Evolutionary conservation across 2,888 invertebrate species (phyloP).

Genomic region (Cantharis rufa): DNA sequence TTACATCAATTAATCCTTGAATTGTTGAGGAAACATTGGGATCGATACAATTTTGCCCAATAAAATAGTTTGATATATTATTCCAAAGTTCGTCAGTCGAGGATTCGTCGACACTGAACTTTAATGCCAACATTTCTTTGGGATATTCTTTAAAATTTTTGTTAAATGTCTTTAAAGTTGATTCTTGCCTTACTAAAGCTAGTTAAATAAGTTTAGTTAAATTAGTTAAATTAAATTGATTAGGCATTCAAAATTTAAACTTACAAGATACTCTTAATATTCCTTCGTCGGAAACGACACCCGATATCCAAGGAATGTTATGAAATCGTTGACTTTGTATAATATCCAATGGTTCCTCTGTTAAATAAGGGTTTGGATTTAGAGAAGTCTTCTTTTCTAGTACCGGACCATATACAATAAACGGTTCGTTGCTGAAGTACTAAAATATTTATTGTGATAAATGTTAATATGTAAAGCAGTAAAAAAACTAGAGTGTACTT

Average conservation of each 20-base stretch:
- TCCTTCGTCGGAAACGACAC: conserved; percentile 58
- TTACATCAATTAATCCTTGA: conserved; percentile 46
- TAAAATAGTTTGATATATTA: conserved; percentile 39
- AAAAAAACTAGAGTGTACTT: conserved; percentile 44
- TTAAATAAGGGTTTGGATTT: conserved; percentile 56
- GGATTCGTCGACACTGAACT: conserved; percentile 27
- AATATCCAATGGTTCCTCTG: conserved; percentile 52
- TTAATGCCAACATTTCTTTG: conserved; percentile 38
- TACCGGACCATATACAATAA: conserved; percentile 56
- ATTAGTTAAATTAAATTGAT: not conserved
- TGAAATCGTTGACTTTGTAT: conserved; percentile 52
- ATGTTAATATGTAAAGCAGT: not conserved
- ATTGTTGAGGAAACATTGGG: conserved; percentile 35
- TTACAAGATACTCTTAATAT: conserved; percentile 56
- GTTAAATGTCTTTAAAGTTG: conserved; percentile 37
- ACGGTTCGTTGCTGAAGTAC: conserved; percentile 58
- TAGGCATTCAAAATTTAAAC: conserved; percentile 10
- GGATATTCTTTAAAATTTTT: conserved; percentile 40
- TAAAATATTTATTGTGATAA: conserved; percentile 36
- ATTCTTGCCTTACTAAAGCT: conserved; percentile 40
- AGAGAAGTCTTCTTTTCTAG: conserved; percentile 50
- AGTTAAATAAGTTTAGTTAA: conserved; percentile 16
- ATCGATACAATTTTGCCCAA: conserved; percentile 36
- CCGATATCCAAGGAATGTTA: conserved; percentile 58
- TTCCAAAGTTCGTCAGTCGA: conserved; percentile 3